phyloP scores from a whole-genome alignment of 1,140 invertebrate species.

The Phymastichus coffea region DNA sequence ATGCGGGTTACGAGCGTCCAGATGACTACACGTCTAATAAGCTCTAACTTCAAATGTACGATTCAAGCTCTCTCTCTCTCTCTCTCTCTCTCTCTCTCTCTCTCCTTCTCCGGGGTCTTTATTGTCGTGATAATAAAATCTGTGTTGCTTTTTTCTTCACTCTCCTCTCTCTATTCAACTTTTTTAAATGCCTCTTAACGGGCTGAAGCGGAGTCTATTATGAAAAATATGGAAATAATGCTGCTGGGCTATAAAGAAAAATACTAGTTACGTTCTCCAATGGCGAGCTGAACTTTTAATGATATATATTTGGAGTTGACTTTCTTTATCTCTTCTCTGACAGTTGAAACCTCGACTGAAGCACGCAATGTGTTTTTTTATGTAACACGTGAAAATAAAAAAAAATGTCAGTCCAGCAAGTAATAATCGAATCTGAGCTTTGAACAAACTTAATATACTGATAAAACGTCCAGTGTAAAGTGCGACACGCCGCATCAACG shows the following conservation, averaged over 20 bases:
- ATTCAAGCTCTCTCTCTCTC: too few species aligned
- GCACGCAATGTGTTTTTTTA: too few species aligned
- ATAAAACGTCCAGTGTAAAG: too few species aligned
- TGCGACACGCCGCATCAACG: too few species aligned
- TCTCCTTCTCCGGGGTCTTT: conserved; percentile 7
- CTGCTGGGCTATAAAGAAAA: neutral
- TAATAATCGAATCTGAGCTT: too few species aligned
- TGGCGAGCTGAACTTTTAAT: conserved; percentile 1
- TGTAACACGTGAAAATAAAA: too few species aligned
- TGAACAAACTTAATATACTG: too few species aligned
- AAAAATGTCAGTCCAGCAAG: too few species aligned
- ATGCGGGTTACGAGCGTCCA: conserved; percentile 17
- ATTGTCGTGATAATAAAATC: conserved; percentile 22
- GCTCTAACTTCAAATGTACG: conserved; percentile 7
- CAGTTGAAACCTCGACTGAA: too few species aligned
- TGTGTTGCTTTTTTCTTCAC: neutral
- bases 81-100: neutral
- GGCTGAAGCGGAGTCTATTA: conserved; percentile 13
- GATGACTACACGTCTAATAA: conserved; percentile 17
- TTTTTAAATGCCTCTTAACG: conserved; percentile 14
- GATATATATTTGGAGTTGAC: too few species aligned
- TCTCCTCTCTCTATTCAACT: neutral
- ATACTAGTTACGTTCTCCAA: too few species aligned
- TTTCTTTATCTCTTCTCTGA: too few species aligned
- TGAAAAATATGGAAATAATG: conserved; percentile 14